These are phyloP conservation scores for Ptychochromis oligacanthus DNA, from an alignment of 2,113 vertebrate genomes.

Conservation along the genomic window DNA sequence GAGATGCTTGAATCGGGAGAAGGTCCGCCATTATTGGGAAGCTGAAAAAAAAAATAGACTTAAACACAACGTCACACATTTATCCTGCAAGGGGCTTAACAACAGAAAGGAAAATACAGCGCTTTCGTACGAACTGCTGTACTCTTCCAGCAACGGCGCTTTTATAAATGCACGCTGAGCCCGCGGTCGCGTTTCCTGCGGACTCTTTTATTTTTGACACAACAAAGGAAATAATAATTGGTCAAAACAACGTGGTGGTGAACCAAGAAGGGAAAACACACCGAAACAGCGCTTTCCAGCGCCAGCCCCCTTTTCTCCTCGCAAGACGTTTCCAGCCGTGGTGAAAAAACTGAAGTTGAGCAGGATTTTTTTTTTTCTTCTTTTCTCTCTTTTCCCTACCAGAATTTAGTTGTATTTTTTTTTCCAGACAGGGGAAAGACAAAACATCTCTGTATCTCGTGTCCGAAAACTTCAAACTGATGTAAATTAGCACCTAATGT, in stretches of 20 bases:
- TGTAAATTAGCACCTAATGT: conserved; percentile 47
- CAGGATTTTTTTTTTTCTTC: conserved; percentile 30
- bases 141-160: neutral
- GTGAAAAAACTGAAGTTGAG: conserved; percentile 61
- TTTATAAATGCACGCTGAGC: neutral
- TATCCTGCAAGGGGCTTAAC: conserved; percentile 45
- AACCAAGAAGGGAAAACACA: conserved; percentile 74
- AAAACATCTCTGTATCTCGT: conserved; percentile 41
- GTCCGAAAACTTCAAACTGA: conserved; percentile 74
- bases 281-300: conserved; percentile 67
- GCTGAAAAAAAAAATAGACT: conserved; percentile 70
- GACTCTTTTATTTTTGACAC: conserved; percentile 74
- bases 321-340: conserved; percentile 52
- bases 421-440: conserved; percentile 20
- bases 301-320: conserved; percentile 48
- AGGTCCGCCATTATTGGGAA: conserved; percentile 85
- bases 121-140: conserved; percentile 1
- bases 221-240: conserved; percentile 86
- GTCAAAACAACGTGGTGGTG: conserved; percentile 82
- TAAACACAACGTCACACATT: conserved; percentile 70
- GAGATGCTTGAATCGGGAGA: conserved; percentile 80
- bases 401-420: conserved; percentile 48
- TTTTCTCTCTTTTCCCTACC: conserved; percentile 12
- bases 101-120: conserved; percentile 13
- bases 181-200: conserved; percentile 30